Percentiles rank a stretch among this genome's conserved stretches.
These are phyloP conservation scores for Drosophila mayri DNA, from an alignment of 1,140 invertebrate species.

Conservation along the genomic window DNA sequence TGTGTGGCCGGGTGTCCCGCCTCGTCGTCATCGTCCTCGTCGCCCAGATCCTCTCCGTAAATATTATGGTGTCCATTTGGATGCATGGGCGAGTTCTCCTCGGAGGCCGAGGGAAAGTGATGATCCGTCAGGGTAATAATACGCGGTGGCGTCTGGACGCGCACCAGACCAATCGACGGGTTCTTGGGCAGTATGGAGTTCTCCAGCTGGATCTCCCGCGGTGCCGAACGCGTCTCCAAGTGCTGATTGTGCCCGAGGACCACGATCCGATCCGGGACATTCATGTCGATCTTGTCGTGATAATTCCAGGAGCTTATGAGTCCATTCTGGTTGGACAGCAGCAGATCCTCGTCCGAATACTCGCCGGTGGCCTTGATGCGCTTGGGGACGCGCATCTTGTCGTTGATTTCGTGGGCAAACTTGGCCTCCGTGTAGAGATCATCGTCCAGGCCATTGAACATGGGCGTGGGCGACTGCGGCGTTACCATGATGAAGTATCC, in stretches of 20 bases:
- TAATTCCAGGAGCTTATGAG: slow-evolving; percentile 88
- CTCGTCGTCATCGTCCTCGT: slow-evolving; percentile 68
- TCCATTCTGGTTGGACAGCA: slow-evolving; percentile 86
- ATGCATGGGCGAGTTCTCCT: slow-evolving; percentile 85
- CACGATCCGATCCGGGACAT: slow-evolving; percentile 95
- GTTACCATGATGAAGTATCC: slow-evolving; percentile 85
- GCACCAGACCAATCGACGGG: slow-evolving; percentile 88
- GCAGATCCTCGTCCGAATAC: slow-evolving; percentile 88
- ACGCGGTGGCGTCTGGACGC: slow-evolving; percentile 92
- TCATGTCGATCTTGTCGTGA: slow-evolving; percentile 93
- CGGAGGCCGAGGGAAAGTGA: slow-evolving; percentile 91
- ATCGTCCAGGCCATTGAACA: slow-evolving; percentile 87
- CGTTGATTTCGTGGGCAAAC: slow-evolving; percentile 90
- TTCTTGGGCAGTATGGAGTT: slow-evolving; percentile 91
- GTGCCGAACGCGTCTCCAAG: slow-evolving; percentile 91
- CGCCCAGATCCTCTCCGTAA: slow-evolving; percentile 51
- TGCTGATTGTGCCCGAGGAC: slow-evolving; percentile 94
- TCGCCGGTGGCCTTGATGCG: slow-evolving; percentile 90
- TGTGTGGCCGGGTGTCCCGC: slow-evolving; percentile 61
- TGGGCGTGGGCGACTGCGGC: slow-evolving; percentile 87
- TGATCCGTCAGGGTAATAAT: slow-evolving; percentile 93
- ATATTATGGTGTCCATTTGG: slow-evolving; percentile 52
- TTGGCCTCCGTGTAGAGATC: slow-evolving; percentile 89
- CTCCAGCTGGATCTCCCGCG: slow-evolving; percentile 93
- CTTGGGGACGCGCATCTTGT: slow-evolving; percentile 92